These are phyloP conservation scores for Numida meleagris DNA, from an alignment of 2,113 vertebrate genomes.

Conservation along the genomic window DNA sequence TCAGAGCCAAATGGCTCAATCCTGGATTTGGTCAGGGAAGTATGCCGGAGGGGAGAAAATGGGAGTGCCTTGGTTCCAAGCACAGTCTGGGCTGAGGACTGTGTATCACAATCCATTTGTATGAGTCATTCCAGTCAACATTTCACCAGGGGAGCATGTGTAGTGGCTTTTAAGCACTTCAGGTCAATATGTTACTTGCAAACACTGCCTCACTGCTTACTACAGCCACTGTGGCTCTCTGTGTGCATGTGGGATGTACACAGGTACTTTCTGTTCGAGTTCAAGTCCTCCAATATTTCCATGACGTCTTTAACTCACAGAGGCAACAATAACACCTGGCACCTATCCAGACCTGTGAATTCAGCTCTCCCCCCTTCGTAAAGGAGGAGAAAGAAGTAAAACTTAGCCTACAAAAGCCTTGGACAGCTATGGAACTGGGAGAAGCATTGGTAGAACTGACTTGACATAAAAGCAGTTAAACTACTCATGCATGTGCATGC, in stretches of 20 bases:
- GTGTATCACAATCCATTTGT: background rate
- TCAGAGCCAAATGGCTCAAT: constrained; percentile 57
- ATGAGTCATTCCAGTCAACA: constrained; percentile 2
- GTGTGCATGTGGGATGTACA: fast-evolving
- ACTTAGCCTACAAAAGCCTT: background rate
- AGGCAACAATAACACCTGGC: background rate
- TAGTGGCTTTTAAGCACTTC: constrained; percentile 3
- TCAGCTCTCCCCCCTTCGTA: background rate
- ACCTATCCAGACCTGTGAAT: background rate
- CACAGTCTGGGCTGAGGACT: constrained; percentile 23
- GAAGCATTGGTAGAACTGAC: background rate
- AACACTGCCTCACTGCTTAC: background rate
- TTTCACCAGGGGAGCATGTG: background rate
- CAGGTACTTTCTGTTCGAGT: background rate
- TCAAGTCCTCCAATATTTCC: background rate
- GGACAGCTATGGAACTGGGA: background rate
- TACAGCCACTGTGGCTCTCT: fast-evolving
- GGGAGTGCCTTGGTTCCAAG: constrained; percentile 40
- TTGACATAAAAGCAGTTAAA: background rate
- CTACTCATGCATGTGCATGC: background rate
- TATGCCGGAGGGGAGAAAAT: constrained; percentile 50
- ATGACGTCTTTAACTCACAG: background rate
- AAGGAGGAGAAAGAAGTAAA: background rate
- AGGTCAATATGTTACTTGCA: constrained; percentile 5
- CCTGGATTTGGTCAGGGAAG: constrained; percentile 55